Evolutionary conservation across 1,140 invertebrate species (phyloP), one percentile per base, ranked within the genome.

Genomic region (Neodiprion virginianus): DNA sequence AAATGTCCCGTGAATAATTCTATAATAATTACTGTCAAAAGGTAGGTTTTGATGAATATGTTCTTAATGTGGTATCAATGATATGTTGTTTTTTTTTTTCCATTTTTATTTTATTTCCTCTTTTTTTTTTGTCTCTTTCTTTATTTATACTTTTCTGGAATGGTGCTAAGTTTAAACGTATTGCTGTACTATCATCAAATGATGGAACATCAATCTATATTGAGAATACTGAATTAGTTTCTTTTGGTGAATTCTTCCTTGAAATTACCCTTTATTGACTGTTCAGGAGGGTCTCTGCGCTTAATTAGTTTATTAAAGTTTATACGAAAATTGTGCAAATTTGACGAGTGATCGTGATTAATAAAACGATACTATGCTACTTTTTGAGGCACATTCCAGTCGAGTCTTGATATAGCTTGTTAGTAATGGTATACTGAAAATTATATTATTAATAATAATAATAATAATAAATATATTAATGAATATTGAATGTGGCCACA

Each of bases 401-500:
- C 80, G 76, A 83, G 79, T 85, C 78, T 84, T 81, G 73, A 83
- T 78, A 80, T 87, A 87, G 82, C 80, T 79, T 69, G 83, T 83
- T 88, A 87, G 81, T 80, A 75, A 79, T 83, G 82, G 77, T 85
- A 86, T 81, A 84, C 78, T 72, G 74, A 82, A 80, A 78, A 83
- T 23, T 69, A 82, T 81, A 81, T 78, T 79, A 80, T 81, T 61
- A 61, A 61, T 61, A 61, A 61, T 61, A 53, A 53, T 53, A 53
- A 53, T 53, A 61, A 61, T 8, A 17, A 61, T 61, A 8, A 61
- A 14, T 14, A 14, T 61, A 61, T 14, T 61, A 5, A 61, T 61
- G 73, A 72, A 77, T 76, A 72, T 74, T 79, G 69, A 76, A 71
- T 67, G 66, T 76, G 71, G 71, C 69, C 48, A 74, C 71, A 23